Evolutionary conservation across 2,113 vertebrate genomes (phyloP).

Genomic region (Elanoides forficatus): DNA sequence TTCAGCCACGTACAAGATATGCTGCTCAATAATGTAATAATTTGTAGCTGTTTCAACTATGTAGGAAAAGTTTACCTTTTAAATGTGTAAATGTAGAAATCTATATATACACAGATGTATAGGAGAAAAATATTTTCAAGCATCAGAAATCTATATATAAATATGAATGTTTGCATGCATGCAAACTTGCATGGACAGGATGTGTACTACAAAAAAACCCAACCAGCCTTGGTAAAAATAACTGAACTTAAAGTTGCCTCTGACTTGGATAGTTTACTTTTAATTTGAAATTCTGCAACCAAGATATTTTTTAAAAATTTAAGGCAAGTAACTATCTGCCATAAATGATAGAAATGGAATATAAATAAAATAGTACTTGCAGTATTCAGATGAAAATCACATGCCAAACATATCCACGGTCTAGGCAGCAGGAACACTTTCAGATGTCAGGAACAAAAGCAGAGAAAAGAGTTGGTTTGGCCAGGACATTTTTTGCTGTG

Average conservation of each 20-base stretch:
- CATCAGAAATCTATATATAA: neutral
- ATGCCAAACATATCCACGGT: conserved; percentile 7
- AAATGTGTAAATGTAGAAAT: neutral
- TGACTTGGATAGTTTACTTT: conserved; percentile 39
- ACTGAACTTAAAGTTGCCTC: conserved; percentile 47
- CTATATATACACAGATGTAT: accelerated
- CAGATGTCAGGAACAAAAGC: conserved; percentile 34
- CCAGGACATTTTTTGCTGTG: conserved; percentile 13
- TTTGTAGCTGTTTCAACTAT: neutral
- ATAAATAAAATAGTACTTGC: conserved; percentile 62
- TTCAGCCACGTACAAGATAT: neutral
- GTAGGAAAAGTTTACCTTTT: neutral
- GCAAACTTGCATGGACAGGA: neutral
- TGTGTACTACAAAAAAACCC: neutral
- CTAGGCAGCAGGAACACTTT: conserved; percentile 17
- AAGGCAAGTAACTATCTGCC: conserved; percentile 57
- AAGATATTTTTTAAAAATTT: conserved; percentile 46
- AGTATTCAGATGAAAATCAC: conserved; percentile 23
- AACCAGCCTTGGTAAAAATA: neutral
- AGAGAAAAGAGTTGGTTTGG: conserved; percentile 27
- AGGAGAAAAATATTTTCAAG: neutral
- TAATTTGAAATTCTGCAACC: conserved; percentile 47
- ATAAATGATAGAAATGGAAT: conserved; percentile 51
- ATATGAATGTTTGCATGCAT: neutral
- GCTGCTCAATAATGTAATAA: neutral